Evolutionary conservation across 53 echinoderm and acorn worm species (phyloP).

Genomic region (Actinopyga echinites): DNA sequence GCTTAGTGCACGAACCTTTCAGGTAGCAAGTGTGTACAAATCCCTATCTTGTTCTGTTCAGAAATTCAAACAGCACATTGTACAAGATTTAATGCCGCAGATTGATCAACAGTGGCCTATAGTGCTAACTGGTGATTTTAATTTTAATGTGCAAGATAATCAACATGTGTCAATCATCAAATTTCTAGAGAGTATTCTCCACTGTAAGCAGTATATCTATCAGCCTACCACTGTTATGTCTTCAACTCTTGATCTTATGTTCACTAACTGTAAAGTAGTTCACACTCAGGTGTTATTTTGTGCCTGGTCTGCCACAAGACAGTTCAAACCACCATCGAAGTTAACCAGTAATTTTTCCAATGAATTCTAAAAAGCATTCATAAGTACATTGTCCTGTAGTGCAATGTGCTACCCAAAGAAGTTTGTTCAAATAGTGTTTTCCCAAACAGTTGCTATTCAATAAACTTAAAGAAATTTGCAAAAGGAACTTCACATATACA

Average conservation of each 20-base stretch:
- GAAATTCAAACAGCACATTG: not conserved
- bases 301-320: slow-evolving; percentile 20
- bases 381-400: too few relatives aligned
- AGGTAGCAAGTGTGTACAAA: not conserved
- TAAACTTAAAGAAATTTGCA: too few relatives aligned
- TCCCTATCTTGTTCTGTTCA: not conserved
- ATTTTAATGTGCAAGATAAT: slow-evolving; percentile 13
- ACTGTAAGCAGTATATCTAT: not conserved
- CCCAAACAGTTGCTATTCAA: too few relatives aligned
- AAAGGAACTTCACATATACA: too few relatives aligned
- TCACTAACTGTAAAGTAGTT: not conserved
- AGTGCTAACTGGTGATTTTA: slow-evolving; percentile 42
- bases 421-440: too few relatives aligned
- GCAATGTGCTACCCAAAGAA: too few relatives aligned
- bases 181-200: not conserved
- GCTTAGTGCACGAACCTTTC: not conserved
- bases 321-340: not conserved
- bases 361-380: too few relatives aligned
- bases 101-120: slow-evolving; percentile 6
- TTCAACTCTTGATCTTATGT: not conserved
- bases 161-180: not conserved
- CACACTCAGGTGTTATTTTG: not conserved
- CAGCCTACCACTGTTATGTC: not conserved
- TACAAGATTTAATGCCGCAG: not conserved
- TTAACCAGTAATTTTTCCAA: too few relatives aligned